Evolutionary conservation across 2,113 vertebrate genomes (phyloP).

Genomic region (Brachyhypopomus gauderio): DNA sequence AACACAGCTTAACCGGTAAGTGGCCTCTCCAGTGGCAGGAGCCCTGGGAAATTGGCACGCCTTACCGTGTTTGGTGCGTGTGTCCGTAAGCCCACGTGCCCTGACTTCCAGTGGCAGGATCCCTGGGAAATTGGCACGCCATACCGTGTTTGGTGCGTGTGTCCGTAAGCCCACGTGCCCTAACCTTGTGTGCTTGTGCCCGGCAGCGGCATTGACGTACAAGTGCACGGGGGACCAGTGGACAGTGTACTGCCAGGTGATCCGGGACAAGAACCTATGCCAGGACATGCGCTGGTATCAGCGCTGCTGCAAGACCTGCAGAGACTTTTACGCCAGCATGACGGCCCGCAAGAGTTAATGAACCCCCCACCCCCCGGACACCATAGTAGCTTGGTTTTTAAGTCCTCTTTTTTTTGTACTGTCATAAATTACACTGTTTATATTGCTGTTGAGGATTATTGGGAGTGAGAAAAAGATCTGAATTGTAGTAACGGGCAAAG

Average conservation of each 20-base stretch:
- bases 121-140: too few species aligned
- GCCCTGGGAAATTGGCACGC: too few species aligned
- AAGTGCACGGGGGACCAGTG: conserved; percentile 94
- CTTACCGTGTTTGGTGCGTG: too few species aligned
- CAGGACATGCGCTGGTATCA: conserved; percentile 98
- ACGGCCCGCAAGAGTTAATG: conserved; percentile 81
- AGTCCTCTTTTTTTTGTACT: conserved; percentile 48
- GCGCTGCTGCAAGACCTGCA: conserved; percentile 93
- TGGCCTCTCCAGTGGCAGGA: too few species aligned
- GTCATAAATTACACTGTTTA: conserved; percentile 61
- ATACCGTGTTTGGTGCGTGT: too few species aligned
- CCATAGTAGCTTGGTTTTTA: conserved; percentile 54
- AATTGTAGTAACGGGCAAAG: conserved; percentile 54
- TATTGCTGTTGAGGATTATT: conserved; percentile 57
- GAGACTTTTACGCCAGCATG: conserved; percentile 93
- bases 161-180: neutral
- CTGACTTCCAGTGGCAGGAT: neutral
- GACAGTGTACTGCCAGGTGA: conserved; percentile 91
- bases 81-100: neutral
- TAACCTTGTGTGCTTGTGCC: conserved; percentile 29
- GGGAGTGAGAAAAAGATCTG: conserved; percentile 61
- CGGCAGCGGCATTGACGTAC: conserved; percentile 90
- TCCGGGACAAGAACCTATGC: conserved; percentile 92
- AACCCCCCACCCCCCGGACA: conserved; percentile 49
- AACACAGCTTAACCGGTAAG: too few species aligned